Base-by-base conservation (phyloP, 2,113 vertebrate species). In the Tretioscincus oriximinensis region DNA sequence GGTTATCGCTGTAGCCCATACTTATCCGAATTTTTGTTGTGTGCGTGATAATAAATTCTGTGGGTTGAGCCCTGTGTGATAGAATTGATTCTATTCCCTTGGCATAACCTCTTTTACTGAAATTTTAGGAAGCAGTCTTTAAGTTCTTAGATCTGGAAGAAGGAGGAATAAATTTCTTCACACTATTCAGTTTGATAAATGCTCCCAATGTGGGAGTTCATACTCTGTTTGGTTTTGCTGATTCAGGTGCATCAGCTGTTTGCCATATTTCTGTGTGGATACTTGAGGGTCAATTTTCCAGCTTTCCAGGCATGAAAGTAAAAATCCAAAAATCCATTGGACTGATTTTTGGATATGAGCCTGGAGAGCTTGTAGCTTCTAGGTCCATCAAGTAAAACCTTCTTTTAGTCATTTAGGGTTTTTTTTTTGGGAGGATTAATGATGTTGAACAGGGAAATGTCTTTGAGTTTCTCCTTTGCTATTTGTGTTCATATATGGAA, bases 181-280 rank as follows among this genome's bases (percentile, higher is more conserved):
- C 14, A 24, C 21, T 51, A n/a, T 29, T 61, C 16, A 12, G 31
- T 61, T 71, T 71, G 68, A 79, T 61, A 28, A 79, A 71, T 61
- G 67, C 54, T 24, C 71, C 71, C 54, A 45, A 70, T 16, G 9
- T 63, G 67, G 61, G 31, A 35, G 35, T 63, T 71, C 45, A 70
- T 11, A 20, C 45, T 45, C 66, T 61, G 77, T 70, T 79, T 71
- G 29, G 8, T 60, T 71, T 79, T 71, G 77, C 77, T 79, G 77
- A 79, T 71, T 79, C 77, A 79, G 54, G 61, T 26, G 26, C 35
- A 70, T 69, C 77, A 69, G 22, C 65, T 69, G 68, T 70, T 71
- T 54, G 77, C 51, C 63, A 22, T 31, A 35, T 45, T 71, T 79
- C 31, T 79, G 67, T 41, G 8, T 7, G 18, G 18, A 31, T 60